Base-by-base conservation (phyloP, 2,797 vertebrate species). In the Jordanella pulchra region DNA sequence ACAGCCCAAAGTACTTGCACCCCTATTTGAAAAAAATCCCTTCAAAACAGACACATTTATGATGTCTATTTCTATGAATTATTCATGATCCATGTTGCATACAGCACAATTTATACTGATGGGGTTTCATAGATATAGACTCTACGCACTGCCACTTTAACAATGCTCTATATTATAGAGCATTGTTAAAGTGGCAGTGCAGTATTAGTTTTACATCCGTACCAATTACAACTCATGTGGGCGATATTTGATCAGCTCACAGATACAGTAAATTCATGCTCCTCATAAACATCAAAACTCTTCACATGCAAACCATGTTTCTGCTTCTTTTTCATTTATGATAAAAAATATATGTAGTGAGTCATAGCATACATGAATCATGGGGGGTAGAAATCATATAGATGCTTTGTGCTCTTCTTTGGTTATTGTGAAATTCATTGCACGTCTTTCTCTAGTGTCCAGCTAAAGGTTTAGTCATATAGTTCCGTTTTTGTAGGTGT, bases 401-500 rank as follows among this genome's bases (percentile, higher is more conserved):
- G 12, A 11, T 39, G 32, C 11, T 61, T 61, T 39, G 23, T 25
- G 13, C 2, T 7, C 42, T 42, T 63, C 13, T 32, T 35, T 21
- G 25, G 21, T 67, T 67, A 28, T 56, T 39, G 65, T 75, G 6
- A 3, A 71, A 42, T 67, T 54, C 51, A 44, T 39, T 42, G 27
- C 11, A 63, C 54, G 32, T 69, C 55, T 35, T 47, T 30, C 17
- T 47, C 9, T n/a, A 48, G 45, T 72, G 74, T 82, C 64, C 70
- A 72, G 55, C 58, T 77, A 35, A 76, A 71, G 63, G 81, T 76
- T 78, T 45, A 80, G 80, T 86, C 80, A 84, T 72, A 78, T 75
- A n/a, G 65, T 64, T 79, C 58, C 56, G 68, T 81, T 83, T 81
- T 69, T 2, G 75, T 86, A 77, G 86, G 82, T 84, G 88, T 85